A percentile compares a stretch with the other conserved stretches of the same genome.
Conservation (phyloP, 2,888 invertebrate genomes). For the Caradrina clavipalpis region DNA sequence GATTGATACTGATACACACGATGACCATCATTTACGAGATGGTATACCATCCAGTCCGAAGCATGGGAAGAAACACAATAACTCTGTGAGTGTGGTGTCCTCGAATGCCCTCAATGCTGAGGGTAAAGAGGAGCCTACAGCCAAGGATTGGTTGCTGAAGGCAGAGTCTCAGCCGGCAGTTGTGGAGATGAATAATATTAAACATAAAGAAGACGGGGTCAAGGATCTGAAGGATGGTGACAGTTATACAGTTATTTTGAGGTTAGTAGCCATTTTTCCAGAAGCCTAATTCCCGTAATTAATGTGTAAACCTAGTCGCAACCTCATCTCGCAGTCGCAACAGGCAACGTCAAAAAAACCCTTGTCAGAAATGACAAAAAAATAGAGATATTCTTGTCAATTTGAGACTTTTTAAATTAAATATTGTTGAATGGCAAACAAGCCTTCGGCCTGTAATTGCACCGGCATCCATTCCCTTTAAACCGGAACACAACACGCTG, state of each 20-base stretch:
- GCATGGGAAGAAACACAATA: slow-evolving; percentile 84
- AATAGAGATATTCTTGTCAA: too few relatives aligned
- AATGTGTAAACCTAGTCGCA: too few relatives aligned
- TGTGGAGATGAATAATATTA: slow-evolving; percentile 88
- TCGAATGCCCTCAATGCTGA: slow-evolving; percentile 84
- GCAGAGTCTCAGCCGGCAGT: slow-evolving; percentile 79
- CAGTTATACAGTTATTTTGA: slow-evolving; percentile 95
- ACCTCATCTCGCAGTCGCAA: too few relatives aligned
- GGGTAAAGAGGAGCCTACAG: slow-evolving; percentile 84
- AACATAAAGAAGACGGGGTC: slow-evolving; percentile 83
- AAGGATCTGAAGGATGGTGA: slow-evolving; percentile 92
- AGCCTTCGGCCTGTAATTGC: too few relatives aligned
- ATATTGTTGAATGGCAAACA: too few relatives aligned
- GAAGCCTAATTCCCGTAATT: background rate
- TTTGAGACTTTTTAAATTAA: too few relatives aligned
- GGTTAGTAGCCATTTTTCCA: slow-evolving; percentile 76
- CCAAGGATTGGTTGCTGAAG: slow-evolving; percentile 86
- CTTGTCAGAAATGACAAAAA: too few relatives aligned
- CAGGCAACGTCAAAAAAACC: too few relatives aligned
- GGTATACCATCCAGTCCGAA: slow-evolving; percentile 86
- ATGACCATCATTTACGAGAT: slow-evolving; percentile 90
- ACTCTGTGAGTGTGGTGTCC: slow-evolving; percentile 87
- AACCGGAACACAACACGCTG: too few relatives aligned
- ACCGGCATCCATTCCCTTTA: too few relatives aligned
- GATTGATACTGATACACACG: slow-evolving; percentile 94